Evolutionary conservation across 92 coral and sea anemone species (phyloP).

Genomic region (Diadumene lineata): DNA sequence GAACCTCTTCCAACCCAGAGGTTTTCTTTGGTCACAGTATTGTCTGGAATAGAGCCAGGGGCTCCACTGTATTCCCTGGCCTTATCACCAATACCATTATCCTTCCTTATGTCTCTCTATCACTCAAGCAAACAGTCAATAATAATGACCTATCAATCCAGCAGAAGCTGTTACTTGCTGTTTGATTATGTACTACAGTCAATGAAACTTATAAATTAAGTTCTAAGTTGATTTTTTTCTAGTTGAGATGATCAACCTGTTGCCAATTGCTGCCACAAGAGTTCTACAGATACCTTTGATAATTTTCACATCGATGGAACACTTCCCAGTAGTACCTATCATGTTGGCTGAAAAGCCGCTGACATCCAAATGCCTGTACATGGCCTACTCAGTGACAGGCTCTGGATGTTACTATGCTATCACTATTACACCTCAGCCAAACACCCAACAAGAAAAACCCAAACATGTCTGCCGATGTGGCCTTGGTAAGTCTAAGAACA

Average conservation of each 20-base stretch:
- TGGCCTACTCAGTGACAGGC: slow-evolving; percentile 58
- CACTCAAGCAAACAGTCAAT: no score
- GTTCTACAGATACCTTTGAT: slow-evolving; percentile 55
- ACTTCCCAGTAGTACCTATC: slow-evolving; percentile 62
- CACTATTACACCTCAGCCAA: neutral
- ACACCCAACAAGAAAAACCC: slow-evolving; percentile 11
- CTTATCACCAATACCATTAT: no score
- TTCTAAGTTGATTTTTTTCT: neutral
- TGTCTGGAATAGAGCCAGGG: no score
- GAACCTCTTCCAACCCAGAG: no score
- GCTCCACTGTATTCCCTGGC: no score
- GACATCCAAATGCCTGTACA: slow-evolving; percentile 52
- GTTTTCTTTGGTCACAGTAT: no score
- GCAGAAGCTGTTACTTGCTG: no score
- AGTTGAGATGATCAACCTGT: slow-evolving; percentile 72
- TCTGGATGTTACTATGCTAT: slow-evolving; percentile 53
- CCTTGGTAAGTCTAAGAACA: slow-evolving; percentile 59
- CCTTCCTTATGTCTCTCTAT: no score
- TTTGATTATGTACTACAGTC: neutral
- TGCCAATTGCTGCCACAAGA: slow-evolving; percentile 67
- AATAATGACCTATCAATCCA: no score
- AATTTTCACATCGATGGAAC: slow-evolving; percentile 68
- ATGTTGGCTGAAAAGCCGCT: slow-evolving; percentile 52
- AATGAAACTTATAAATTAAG: no score
- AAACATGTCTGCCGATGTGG: slow-evolving; percentile 66